Evolutionary conservation across 2,797 vertebrate genomes (phyloP).

Genomic region (Myotis pilosus): DNA sequence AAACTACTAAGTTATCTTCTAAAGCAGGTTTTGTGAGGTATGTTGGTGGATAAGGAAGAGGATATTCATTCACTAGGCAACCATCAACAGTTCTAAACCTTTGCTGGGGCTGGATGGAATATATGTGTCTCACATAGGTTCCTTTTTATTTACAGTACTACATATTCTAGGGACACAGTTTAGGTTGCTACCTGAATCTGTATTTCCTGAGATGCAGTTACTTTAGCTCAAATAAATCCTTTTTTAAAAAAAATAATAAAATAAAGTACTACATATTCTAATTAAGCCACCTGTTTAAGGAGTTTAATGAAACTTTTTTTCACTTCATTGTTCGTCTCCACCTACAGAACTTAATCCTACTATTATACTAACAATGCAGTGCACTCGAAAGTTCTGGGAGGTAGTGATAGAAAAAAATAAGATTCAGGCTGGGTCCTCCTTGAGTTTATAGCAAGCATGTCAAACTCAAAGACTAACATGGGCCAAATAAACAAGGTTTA

Average conservation of each 20-base stretch:
- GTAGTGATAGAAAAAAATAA: neutral
- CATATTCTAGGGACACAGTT: neutral
- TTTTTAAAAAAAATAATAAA: too few species aligned
- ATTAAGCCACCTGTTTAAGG: conserved; percentile 13
- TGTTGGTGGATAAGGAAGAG: neutral
- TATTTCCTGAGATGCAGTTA: too few species aligned
- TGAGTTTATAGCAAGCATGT: too few species aligned
- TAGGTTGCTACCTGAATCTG: too few species aligned
- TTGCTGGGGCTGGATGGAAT: conserved; percentile 1
- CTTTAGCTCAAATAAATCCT: too few species aligned
- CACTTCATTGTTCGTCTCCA: conserved; percentile 8
- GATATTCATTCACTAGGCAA: neutral
- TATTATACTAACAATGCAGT: neutral
- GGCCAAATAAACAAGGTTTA: too few species aligned
- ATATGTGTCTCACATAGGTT: neutral
- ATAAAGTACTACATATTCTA: conserved; percentile 45
- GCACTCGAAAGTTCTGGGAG: conserved; percentile 34
- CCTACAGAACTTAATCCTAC: conserved; percentile 13
- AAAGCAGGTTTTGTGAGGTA: conserved; percentile 3
- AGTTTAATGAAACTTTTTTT: conserved; percentile 48
- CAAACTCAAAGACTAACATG: too few species aligned
- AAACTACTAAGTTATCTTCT: conserved; percentile 35
- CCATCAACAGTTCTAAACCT: neutral
- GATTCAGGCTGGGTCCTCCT: too few species aligned
- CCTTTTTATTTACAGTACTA: conserved; percentile 46